Conservation (phyloP, 2,113 vertebrate species). For the Mormoops blainvillei region DNA sequence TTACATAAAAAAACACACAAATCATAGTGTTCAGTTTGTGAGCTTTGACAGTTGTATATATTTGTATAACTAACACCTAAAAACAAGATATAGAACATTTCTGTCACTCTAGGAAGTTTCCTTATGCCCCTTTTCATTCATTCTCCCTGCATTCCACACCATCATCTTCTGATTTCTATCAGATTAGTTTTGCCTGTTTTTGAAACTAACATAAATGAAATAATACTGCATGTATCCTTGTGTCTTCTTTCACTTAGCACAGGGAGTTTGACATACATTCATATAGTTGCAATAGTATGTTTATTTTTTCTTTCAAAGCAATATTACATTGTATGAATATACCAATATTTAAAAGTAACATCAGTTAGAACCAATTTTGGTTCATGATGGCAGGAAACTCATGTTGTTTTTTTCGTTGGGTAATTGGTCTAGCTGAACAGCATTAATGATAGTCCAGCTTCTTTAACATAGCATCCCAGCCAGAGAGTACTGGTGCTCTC, state of each 20-base stretch:
- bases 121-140: background rate
- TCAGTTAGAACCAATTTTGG: background rate
- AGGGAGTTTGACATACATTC: background rate
- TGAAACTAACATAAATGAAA: background rate
- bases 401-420: background rate
- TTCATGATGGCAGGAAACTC: background rate
- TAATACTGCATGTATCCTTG: background rate
- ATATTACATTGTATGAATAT: background rate
- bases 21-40: background rate
- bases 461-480: background rate
- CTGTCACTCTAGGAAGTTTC: background rate
- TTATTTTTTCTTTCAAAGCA: conserved; percentile 18
- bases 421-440: background rate
- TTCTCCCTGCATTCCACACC: background rate
- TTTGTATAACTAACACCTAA: too few species aligned
- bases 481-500: background rate
- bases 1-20: background rate
- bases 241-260: background rate
- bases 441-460: background rate
- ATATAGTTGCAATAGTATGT: background rate
- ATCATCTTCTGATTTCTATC: background rate
- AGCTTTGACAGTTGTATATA: background rate
- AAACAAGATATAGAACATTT: background rate
- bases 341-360: background rate
- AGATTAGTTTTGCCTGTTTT: background rate